A percentile compares a stretch with the other conserved stretches of the same genome.
These are phyloP conservation scores for Dryoscopus gambensis DNA, from an alignment of 2,113 vertebrate species.

Conservation along the genomic window DNA sequence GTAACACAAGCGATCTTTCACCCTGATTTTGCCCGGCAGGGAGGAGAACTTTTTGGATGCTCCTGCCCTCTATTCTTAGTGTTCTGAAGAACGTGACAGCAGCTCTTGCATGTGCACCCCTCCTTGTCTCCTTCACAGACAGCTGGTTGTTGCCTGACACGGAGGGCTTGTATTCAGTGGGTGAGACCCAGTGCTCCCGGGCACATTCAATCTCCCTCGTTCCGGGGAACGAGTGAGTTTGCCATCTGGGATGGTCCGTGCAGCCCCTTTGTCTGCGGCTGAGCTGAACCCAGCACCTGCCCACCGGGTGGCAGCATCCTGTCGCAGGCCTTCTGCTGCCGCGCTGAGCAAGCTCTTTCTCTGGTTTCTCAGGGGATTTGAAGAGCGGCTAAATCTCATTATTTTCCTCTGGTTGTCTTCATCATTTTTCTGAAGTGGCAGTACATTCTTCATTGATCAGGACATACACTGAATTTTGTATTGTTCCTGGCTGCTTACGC, in stretches of 20 bases:
- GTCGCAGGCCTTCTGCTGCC: not conserved
- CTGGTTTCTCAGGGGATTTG: not conserved
- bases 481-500: not conserved
- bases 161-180: not conserved
- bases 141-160: not conserved
- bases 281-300: not conserved
- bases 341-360: not conserved
- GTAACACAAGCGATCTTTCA: rapidly evolving
- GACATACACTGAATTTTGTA: not conserved
- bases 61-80: rapidly evolving
- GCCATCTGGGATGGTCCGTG: not conserved
- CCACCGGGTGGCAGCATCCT: conserved; percentile 15
- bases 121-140: not conserved
- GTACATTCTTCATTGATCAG: not conserved
- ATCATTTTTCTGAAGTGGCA: rapidly evolving
- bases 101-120: not conserved
- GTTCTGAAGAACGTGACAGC: not conserved
- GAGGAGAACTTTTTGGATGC: not conserved
- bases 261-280: not conserved
- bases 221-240: not conserved
- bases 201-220: not conserved
- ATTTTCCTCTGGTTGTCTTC: not conserved
- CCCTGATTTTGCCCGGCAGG: not conserved
- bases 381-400: not conserved
- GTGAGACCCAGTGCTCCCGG: not conserved